Conservation (phyloP, 2,113 vertebrate genomes). For the Haplotaxodon microlepis region DNA sequence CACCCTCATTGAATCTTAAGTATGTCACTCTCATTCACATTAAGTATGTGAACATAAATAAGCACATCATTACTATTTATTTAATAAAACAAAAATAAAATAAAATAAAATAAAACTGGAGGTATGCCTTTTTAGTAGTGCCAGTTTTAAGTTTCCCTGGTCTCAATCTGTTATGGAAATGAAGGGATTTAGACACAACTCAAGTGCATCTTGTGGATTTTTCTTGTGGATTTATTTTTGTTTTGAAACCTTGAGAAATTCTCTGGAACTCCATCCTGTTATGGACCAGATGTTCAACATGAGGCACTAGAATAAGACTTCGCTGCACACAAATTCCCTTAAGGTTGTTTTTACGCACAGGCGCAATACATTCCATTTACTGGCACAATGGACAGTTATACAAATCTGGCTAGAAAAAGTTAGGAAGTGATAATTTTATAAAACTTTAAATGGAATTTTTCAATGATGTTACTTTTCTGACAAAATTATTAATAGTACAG, state of each 20-base stretch:
- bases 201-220: constrained; percentile 48
- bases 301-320: neutral
- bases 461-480: neutral
- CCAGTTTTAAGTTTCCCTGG: neutral
- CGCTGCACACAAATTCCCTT: neutral
- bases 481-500: neutral
- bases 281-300: constrained; percentile 46
- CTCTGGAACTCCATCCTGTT: constrained; percentile 3
- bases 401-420: neutral
- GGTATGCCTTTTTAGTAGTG: neutral
- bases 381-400: neutral
- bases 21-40: neutral
- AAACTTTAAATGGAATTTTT: neutral
- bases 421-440: neutral
- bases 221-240: constrained; percentile 37
- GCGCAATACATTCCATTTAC: neutral
- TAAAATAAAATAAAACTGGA: neutral
- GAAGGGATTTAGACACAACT: constrained; percentile 52
- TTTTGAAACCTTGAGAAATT: constrained; percentile 39
- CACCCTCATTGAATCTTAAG: neutral
- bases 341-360: neutral
- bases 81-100: neutral
- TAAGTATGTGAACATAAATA: neutral
- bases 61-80: neutral
- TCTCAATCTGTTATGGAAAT: constrained; percentile 61